These are phyloP conservation scores for Rapana venosa DNA, from an alignment of 2,888 invertebrate species.

Conservation along the genomic window DNA sequence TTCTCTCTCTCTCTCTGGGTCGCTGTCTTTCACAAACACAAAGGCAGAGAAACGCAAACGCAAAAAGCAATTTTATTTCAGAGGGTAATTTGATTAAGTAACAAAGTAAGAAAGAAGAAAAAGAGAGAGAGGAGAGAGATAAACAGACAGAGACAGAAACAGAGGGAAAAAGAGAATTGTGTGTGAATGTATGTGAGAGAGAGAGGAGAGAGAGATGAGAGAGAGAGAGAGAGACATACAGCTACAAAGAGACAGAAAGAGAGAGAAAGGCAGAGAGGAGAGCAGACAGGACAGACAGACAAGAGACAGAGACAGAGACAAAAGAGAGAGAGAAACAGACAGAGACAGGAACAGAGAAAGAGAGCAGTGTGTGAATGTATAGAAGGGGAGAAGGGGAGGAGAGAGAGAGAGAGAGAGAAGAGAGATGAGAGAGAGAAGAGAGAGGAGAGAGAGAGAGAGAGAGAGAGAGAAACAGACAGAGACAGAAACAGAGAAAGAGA, in stretches of 20 bases:
- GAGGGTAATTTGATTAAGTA: neutral
- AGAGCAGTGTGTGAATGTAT: neutral
- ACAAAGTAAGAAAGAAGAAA: neutral
- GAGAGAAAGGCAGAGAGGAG: neutral
- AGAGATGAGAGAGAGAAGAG: neutral
- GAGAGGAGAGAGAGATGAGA: neutral
- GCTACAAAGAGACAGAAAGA: neutral
- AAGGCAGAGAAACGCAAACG: neutral
- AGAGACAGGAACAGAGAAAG: neutral
- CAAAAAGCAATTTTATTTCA: neutral
- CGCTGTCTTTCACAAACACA: neutral
- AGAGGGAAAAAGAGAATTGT: neutral
- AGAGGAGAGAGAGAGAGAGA: too few species aligned
- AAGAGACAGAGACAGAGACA: neutral
- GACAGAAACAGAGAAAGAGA: neutral
- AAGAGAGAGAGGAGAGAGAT: constrained; percentile 26
- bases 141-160: constrained; percentile 33
- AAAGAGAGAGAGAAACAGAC: neutral
- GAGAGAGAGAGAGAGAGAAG: neutral
- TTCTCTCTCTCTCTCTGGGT: neutral
- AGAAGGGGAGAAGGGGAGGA: neutral
- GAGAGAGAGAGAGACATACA: neutral
- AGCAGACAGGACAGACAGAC: neutral
- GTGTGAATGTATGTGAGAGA: neutral
- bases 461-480: neutral